A percentile compares a stretch with the other conserved stretches of the same genome.
Evolutionary conservation across 2,797 vertebrate species (phyloP).

Genomic region (Microctenopoma stevenorrisi): DNA sequence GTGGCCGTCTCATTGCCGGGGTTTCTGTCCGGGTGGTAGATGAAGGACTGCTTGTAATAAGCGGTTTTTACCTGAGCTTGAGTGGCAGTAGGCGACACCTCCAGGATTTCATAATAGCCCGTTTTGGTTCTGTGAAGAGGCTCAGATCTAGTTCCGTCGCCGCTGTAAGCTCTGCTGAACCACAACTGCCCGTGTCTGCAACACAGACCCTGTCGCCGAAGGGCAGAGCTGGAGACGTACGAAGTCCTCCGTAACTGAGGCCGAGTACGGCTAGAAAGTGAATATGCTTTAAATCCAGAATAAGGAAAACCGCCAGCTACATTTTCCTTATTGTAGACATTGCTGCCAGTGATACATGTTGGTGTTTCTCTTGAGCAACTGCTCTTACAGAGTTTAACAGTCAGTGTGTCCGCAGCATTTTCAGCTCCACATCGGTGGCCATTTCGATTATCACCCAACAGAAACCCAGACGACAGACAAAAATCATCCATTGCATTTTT

Average conservation of each 20-base stretch:
- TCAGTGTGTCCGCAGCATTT: neutral
- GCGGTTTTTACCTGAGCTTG: slow-evolving; percentile 92
- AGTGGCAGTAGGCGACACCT: slow-evolving; percentile 80
- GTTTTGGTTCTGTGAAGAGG: slow-evolving; percentile 75
- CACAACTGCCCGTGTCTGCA: neutral
- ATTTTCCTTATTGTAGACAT: too few species aligned
- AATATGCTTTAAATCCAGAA: too few species aligned
- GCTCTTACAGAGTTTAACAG: neutral
- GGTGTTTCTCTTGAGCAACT: slow-evolving; percentile 26
- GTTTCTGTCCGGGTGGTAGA: slow-evolving; percentile 91
- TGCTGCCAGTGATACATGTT: rapidly evolving
- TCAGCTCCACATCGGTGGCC: neutral
- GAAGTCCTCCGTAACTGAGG: neutral
- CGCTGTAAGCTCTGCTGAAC: slow-evolving; percentile 49
- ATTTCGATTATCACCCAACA: neutral
- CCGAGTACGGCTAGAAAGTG: rapidly evolving
- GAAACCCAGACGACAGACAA: neutral
- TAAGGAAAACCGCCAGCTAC: neutral
- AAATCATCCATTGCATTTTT: rapidly evolving
- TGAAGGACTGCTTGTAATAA: slow-evolving; percentile 92
- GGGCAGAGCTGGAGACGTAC: neutral
- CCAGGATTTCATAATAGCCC: slow-evolving; percentile 88
- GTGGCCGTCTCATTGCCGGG: slow-evolving; percentile 84
- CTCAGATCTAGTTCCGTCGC: slow-evolving; percentile 8
- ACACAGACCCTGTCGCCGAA: neutral